Base-by-base conservation (phyloP, 1,140 invertebrate genomes). In the Drosophila subpulchrella region DNA sequence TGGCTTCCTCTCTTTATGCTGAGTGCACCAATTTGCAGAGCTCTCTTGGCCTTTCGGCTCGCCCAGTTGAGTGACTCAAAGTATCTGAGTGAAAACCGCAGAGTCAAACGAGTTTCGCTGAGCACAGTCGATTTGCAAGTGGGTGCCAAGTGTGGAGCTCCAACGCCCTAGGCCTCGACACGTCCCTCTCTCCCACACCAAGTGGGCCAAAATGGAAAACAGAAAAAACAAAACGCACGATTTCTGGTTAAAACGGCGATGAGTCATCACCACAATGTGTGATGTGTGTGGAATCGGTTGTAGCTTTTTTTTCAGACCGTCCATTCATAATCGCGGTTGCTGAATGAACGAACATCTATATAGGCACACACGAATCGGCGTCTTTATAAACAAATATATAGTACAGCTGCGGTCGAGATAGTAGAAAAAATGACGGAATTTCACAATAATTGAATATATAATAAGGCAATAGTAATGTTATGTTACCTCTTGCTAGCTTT, bases 171-270 rank as follows among this genome's bases (percentile, higher is more conserved):
- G 75, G 75, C 75, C 65, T 42, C 77, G 73, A 62, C 56, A 68
- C 56, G 47, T 76, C 81, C 56, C 70, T 47, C 41, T 30, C 46
- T 17, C 44, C n/a, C 58, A 10, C 60, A 32, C 53, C 68, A 84
- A 77, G 70, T 75, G 47, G 83, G 84, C 80, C 78, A 79, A 82
- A 86, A 70, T 61, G 61, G 27, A 65, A 81, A 86, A 70, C 24
- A 42, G 24, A 39, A 39, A 53, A 57, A 71, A 65, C 60, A 66
- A 71, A 71, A 63, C 83, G 72, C 73, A 83, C 78, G 84, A 88
- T 78, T 89, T 89, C 84, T 81, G 61, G 70, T 66, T 89, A 89
- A 89, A 85, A 81, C 55, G 80, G 46, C 63, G 58, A 80, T 89
- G 84, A 89, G 73, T 89, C 84, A 89, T 89, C 84, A 34, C 32